Conservation (phyloP, 2,888 invertebrate genomes). For the Clivina fossor region DNA sequence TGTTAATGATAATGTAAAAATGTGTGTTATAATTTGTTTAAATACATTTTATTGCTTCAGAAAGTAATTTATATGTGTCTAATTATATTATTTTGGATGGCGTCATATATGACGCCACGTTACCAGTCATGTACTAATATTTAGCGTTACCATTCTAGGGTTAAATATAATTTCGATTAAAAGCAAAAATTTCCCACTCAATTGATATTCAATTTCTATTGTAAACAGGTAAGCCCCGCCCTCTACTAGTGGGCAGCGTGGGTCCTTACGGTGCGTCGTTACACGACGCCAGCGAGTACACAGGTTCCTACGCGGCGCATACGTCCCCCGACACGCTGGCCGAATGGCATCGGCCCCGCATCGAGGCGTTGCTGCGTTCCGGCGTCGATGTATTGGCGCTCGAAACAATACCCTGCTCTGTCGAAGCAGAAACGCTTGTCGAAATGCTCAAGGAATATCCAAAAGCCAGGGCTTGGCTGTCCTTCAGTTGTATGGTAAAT, state of each 20-base stretch:
- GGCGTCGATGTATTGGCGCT: slow-evolving; percentile 85
- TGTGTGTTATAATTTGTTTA: no score
- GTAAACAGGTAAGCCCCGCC: slow-evolving; percentile 48
- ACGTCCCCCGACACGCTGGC: slow-evolving; percentile 65
- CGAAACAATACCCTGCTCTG: slow-evolving; percentile 87
- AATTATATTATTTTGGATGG: no score
- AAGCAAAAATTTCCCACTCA: no score
- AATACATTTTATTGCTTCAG: no score
- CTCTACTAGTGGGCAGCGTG: slow-evolving; percentile 82
- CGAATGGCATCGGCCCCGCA: slow-evolving; percentile 83
- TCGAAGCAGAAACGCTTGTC: slow-evolving; percentile 81
- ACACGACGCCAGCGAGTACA: slow-evolving; percentile 91
- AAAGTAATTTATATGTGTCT: no score
- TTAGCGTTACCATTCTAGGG: no score
- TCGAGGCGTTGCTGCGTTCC: slow-evolving; percentile 74
- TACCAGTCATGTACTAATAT: no score
- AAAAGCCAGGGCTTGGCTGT: slow-evolving; percentile 78
- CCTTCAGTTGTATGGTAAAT: slow-evolving; percentile 82
- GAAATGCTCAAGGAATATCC: slow-evolving; percentile 80
- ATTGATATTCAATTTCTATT: no score
- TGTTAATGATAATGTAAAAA: no score
- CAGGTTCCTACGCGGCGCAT: slow-evolving; percentile 75
- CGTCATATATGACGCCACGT: no score
- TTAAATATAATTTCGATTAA: no score
- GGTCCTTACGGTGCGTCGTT: slow-evolving; percentile 92